A percentile compares a stretch with the other conserved stretches of the same genome.
Evolutionary conservation across 2,113 vertebrate species (phyloP).

Genomic region (Chitala chitala): DNA sequence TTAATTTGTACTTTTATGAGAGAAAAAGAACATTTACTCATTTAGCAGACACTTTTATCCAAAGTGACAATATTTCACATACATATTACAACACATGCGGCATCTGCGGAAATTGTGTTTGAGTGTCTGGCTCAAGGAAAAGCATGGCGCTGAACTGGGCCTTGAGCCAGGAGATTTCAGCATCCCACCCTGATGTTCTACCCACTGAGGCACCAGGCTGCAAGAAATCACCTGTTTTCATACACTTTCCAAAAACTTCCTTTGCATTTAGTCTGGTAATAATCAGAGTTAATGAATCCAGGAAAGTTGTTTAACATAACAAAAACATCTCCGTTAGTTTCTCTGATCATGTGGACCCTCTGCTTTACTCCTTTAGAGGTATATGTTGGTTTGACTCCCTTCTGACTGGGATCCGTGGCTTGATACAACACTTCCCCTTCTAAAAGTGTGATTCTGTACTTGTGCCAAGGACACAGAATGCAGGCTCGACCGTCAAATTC

Average conservation of each 20-base stretch:
- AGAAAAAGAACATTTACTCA: neutral
- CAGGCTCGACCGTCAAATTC: constrained; percentile 78
- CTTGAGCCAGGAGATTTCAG: no score
- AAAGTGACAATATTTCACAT: no score
- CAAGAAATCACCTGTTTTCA: neutral
- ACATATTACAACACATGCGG: no score
- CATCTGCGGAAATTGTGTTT: neutral
- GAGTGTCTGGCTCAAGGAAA: no score
- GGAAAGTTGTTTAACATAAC: constrained; percentile 68
- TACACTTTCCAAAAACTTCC: neutral
- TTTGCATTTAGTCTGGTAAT: constrained; percentile 61
- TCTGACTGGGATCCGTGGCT: constrained; percentile 71
- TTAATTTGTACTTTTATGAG: no score
- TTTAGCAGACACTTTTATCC: neutral
- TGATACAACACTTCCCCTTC: constrained; percentile 87
- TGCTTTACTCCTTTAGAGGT: constrained; percentile 86
- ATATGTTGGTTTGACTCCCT: constrained; percentile 72
- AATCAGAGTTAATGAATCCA: constrained; percentile 75
- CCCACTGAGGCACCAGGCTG: no score
- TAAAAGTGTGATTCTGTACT: constrained; percentile 81
- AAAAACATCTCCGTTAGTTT: constrained; percentile 69
- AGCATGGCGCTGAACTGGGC: no score
- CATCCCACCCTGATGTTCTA: no score
- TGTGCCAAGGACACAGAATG: constrained; percentile 91
- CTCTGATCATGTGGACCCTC: constrained; percentile 74